phyloP scores from a whole-genome alignment of 2,113 vertebrate genomes.

The Ophthalmolycus amberensis region DNA sequence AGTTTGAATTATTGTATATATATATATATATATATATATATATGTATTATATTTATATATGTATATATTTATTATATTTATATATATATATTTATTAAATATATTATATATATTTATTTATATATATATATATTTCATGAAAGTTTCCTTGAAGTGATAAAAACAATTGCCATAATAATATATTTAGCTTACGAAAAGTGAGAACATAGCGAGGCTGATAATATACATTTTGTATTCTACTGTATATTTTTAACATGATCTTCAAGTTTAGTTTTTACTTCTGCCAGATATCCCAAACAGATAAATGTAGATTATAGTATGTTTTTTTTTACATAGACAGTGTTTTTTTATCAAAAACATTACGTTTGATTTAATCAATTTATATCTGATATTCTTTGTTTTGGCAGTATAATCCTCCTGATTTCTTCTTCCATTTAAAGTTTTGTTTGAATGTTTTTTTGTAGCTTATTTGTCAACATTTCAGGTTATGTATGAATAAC shows the following conservation, averaged over 20 bases:
- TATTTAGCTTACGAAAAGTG: too few relatives aligned
- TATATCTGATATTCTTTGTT: neutral
- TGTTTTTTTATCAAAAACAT: neutral
- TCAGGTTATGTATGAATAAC: neutral
- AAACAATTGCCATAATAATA: too few relatives aligned
- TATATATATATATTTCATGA: too few relatives aligned
- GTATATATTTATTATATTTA: too few relatives aligned
- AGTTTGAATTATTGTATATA: neutral
- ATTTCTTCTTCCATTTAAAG: neutral
- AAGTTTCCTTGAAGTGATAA: neutral
- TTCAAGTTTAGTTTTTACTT: too few relatives aligned
- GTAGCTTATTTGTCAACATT: neutral
- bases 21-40: too few relatives aligned
- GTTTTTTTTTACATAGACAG: too few relatives aligned
- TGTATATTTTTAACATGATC: neutral
- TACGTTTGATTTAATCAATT: neutral
- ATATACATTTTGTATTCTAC: neutral
- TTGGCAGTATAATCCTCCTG: neutral
- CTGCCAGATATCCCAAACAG: too few relatives aligned
- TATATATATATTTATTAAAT: too few relatives aligned
- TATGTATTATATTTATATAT: too few relatives aligned
- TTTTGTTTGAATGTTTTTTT: neutral
- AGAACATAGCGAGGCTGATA: neutral
- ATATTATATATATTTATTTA: too few relatives aligned
- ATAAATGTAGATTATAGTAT: too few relatives aligned